A percentile compares a stretch with the other conserved stretches of the same genome.
Evolutionary conservation across 2,888 invertebrate genomes (phyloP).

Genomic region (Phrixothrix hirtus): DNA sequence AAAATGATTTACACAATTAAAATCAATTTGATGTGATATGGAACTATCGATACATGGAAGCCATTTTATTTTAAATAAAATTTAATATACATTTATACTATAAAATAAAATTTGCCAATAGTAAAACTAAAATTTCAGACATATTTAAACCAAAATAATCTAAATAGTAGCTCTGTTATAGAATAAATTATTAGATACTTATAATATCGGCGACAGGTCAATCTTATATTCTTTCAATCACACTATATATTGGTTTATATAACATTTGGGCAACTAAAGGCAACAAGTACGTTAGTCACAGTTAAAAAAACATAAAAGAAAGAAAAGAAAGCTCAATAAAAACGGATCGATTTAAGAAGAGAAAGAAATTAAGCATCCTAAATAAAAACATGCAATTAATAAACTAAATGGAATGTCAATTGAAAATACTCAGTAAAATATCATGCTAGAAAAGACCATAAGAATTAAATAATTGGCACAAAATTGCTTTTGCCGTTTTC

Average conservation of each 20-base stretch:
- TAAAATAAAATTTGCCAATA: too few relatives aligned
- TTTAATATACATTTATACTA: too few relatives aligned
- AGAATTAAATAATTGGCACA: slow-evolving; percentile 18
- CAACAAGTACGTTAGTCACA: slow-evolving; percentile 13
- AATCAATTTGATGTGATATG: background rate
- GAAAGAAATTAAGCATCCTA: background rate
- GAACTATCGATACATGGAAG: slow-evolving; percentile 14
- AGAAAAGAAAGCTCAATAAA: slow-evolving; percentile 21
- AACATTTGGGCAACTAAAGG: background rate
- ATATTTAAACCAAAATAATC: too few relatives aligned
- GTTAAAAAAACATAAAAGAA: slow-evolving; percentile 7
- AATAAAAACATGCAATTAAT: slow-evolving; percentile 11
- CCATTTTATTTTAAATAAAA: slow-evolving; percentile 18
- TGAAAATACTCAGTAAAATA: too few relatives aligned
- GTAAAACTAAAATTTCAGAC: too few relatives aligned
- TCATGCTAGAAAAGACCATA: too few relatives aligned
- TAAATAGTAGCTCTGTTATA: background rate
- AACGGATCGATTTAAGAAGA: slow-evolving; percentile 17
- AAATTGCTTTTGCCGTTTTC: slow-evolving; percentile 4
- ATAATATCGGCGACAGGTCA: background rate
- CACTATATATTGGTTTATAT: background rate
- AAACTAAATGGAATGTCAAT: slow-evolving; percentile 20
- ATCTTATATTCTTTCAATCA: background rate
- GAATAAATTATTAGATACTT: too few relatives aligned
- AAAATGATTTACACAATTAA: slow-evolving; percentile 3